phyloP scores from a whole-genome alignment of 2,797 vertebrate species.

The Cirrhinus molitorella region DNA sequence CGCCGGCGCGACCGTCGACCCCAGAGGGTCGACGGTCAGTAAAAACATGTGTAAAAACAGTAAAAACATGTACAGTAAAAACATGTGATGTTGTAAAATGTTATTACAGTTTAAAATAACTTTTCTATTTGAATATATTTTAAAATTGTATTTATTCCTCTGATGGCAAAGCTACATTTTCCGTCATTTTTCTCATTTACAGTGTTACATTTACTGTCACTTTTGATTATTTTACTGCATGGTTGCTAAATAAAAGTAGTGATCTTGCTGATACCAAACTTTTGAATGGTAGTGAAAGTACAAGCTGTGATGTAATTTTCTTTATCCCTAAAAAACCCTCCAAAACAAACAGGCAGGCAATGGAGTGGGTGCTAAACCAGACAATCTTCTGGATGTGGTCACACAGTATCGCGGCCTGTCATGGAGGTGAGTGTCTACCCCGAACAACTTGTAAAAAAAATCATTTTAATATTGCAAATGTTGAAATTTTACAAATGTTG shows the following conservation, averaged over 20 bases:
- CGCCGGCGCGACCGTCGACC: too few species aligned
- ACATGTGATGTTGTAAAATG: background rate
- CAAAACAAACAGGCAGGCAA: conserved; percentile 84
- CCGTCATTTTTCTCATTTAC: too few species aligned
- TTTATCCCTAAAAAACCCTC: conserved; percentile 56
- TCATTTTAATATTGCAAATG: background rate
- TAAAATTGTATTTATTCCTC: too few species aligned
- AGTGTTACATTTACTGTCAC: too few species aligned
- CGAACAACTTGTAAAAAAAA: background rate
- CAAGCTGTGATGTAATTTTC: conserved; percentile 36
- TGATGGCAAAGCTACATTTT: too few species aligned
- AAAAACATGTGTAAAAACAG: too few species aligned
- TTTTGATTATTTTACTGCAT: background rate
- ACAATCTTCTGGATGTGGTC: conserved; percentile 76
- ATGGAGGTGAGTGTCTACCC: conserved; percentile 81
- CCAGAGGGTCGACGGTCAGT: too few species aligned
- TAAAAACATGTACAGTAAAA: too few species aligned
- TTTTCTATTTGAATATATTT: too few species aligned
- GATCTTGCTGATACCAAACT: background rate
- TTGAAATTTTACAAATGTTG: background rate
- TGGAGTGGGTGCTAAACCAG: conserved; percentile 81
- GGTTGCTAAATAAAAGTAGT: background rate
- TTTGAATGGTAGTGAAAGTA: background rate
- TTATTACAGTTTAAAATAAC: too few species aligned
- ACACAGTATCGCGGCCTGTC: conserved; percentile 90